Evolutionary conservation across 2,888 invertebrate species (phyloP).

Genomic region (Piscicola geometra): DNA sequence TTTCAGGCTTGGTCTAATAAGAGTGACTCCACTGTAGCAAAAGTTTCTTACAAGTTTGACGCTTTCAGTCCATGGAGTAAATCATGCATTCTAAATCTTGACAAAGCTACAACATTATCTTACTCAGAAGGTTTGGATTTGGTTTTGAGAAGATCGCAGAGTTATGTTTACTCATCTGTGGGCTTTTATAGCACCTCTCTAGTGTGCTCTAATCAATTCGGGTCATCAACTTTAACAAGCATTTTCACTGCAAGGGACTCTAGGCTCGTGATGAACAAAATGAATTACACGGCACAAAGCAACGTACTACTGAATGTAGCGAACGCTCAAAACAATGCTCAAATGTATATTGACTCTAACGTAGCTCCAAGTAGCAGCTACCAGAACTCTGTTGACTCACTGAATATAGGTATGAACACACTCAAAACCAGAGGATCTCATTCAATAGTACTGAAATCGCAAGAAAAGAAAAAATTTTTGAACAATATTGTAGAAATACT

Average conservation of each 20-base stretch:
- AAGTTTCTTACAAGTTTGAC: conserved; percentile 27
- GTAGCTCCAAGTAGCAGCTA: not conserved
- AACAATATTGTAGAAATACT: conserved; percentile 28
- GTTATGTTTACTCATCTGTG: conserved; percentile 43
- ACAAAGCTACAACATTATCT: conserved; percentile 40
- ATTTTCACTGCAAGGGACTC: conserved; percentile 29
- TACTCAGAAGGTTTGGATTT: conserved; percentile 5
- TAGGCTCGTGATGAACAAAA: conserved; percentile 11
- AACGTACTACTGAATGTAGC: conserved; percentile 19
- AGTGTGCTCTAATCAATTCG: conserved; percentile 48
- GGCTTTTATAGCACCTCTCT: conserved; percentile 47
- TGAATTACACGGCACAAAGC: not conserved
- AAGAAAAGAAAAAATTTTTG: not conserved
- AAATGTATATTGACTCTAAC: conserved; percentile 20
- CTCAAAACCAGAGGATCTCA: conserved; percentile 32
- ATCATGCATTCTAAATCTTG: conserved; percentile 40
- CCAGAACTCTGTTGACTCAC: not conserved
- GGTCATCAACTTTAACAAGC: conserved; percentile 34
- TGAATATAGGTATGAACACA: not conserved
- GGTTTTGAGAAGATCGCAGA: not conserved
- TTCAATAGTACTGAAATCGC: conserved; percentile 27
- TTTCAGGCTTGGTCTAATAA: conserved; percentile 31
- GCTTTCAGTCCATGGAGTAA: conserved; percentile 34
- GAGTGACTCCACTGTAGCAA: not conserved
- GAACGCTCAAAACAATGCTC: conserved; percentile 8